phyloP scores from a whole-genome alignment of 2,113 vertebrate genomes.

The Bujurquina vittata region DNA sequence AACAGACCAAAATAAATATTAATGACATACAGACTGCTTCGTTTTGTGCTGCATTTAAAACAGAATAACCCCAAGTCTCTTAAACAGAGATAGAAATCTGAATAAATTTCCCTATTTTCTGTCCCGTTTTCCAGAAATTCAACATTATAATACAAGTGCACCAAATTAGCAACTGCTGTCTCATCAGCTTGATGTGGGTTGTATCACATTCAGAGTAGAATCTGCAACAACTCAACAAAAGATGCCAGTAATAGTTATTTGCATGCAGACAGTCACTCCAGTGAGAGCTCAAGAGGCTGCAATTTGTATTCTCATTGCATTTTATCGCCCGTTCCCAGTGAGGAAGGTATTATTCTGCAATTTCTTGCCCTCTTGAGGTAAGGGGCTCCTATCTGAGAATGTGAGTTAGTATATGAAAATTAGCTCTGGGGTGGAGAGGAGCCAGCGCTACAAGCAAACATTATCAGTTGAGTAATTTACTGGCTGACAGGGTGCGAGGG shows the following conservation, averaged over 20 bases:
- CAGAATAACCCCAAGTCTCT: neutral
- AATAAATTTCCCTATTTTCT: neutral
- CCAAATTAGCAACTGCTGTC: neutral
- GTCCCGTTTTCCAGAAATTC: neutral
- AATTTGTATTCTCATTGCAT: neutral
- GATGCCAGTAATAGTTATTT: neutral
- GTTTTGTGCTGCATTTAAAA: neutral
- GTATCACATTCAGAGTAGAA: neutral
- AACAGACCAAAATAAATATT: neutral
- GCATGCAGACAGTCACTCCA: neutral
- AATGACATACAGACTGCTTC: neutral
- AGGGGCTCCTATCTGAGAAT: neutral
- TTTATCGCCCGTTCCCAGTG: neutral
- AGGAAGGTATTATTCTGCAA: neutral
- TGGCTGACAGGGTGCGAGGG: neutral
- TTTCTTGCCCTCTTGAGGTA: neutral
- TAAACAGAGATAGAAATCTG: neutral
- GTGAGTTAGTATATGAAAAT: constrained; percentile 7
- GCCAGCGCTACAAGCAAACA: neutral
- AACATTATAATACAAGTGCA: neutral
- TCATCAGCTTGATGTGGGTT: neutral
- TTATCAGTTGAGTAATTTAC: constrained; percentile 1
- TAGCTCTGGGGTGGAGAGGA: neutral
- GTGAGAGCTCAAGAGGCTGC: neutral
- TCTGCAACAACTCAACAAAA: neutral